Evolutionary conservation across 2,113 vertebrate species (phyloP).

Genomic region (Boulengeromyrus knoepffleri): DNA sequence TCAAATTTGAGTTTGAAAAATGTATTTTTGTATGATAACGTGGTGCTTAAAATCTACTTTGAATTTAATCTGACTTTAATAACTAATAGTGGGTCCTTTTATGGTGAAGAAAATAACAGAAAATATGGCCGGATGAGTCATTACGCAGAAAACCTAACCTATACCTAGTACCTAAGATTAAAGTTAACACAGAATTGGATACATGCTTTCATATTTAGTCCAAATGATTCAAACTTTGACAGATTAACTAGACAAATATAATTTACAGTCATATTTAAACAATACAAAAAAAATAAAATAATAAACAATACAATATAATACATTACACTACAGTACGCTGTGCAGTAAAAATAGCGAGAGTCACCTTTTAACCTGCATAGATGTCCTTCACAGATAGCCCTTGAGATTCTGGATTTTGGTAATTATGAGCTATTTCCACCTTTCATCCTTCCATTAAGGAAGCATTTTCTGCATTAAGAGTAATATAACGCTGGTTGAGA

Average conservation of each 20-base stretch:
- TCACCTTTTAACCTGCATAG: background rate
- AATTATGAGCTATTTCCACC: background rate
- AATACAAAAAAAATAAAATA: too few species aligned
- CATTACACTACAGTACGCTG: background rate
- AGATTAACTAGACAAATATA: background rate
- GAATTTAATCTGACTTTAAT: background rate
- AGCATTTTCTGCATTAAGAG: background rate
- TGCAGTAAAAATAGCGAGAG: background rate
- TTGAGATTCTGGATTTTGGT: background rate
- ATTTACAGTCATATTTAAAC: background rate
- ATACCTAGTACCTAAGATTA: background rate
- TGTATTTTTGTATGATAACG: background rate
- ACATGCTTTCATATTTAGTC: background rate
- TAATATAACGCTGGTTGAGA: background rate
- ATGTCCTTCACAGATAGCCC: background rate
- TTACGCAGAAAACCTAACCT: background rate
- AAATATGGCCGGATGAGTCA: background rate
- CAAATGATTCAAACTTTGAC: background rate
- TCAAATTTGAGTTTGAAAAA: background rate
- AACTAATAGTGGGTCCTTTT: background rate
- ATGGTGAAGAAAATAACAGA: background rate
- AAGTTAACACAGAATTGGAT: background rate
- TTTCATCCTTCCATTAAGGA: background rate
- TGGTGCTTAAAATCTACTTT: background rate
- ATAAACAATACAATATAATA: background rate